Percentiles rank a stretch among this genome's conserved stretches.
phyloP scores from a whole-genome alignment of 2,888 invertebrate genomes.

The Tachina lurida region DNA sequence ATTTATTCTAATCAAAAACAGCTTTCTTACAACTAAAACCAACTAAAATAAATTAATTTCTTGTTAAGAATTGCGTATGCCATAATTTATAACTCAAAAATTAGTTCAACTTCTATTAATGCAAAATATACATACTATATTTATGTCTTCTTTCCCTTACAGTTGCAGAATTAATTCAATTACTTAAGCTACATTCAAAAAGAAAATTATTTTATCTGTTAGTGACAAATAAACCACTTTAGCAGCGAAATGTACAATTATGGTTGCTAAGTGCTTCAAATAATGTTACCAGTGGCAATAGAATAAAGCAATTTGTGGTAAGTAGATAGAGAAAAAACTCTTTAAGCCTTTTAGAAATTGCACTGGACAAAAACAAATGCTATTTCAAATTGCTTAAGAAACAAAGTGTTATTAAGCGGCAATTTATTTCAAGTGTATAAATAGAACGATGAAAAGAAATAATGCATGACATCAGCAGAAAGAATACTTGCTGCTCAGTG shows the following conservation, averaged over 20 bases:
- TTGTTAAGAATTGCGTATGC: neutral
- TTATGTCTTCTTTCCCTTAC: neutral
- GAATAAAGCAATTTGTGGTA: conserved; percentile 60
- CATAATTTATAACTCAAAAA: conserved; percentile 1
- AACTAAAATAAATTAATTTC: neutral
- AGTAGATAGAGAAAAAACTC: conserved; percentile 5
- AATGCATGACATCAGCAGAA: conserved; percentile 53
- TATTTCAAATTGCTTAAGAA: neutral
- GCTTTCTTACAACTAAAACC: neutral
- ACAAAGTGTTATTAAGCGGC: neutral
- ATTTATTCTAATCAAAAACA: neutral
- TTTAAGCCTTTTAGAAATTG: conserved; percentile 37
- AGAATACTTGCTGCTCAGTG: neutral
- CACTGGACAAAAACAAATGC: conserved; percentile 27
- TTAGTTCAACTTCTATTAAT: neutral
- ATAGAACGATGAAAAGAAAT: conserved; percentile 15
- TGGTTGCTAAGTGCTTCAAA: conserved; percentile 60
- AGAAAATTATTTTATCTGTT: conserved; percentile 62
- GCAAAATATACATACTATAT: neutral
- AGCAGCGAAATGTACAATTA: conserved; percentile 64
- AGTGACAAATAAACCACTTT: conserved; percentile 61
- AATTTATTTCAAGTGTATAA: conserved; percentile 25
- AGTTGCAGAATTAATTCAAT: conserved; percentile 58
- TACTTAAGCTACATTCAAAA: conserved; percentile 52
- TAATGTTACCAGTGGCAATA: conserved; percentile 54